phyloP scores from a whole-genome alignment of 2,113 vertebrate species.

The Cottus gobio region DNA sequence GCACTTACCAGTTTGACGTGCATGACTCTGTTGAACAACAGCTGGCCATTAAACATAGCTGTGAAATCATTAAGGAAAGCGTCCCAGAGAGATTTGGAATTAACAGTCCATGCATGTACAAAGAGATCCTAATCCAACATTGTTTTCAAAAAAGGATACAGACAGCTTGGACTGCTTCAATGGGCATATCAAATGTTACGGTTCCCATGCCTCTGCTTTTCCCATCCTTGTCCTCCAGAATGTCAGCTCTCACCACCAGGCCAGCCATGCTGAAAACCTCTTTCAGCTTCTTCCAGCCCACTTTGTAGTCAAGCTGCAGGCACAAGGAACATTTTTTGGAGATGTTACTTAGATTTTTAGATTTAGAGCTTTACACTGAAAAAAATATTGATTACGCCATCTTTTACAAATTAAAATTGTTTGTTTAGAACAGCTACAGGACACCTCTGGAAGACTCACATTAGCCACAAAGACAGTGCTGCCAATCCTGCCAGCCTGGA shows the following conservation, averaged over 20 bases:
- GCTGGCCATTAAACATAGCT: constrained; percentile 98
- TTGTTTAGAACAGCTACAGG: no score
- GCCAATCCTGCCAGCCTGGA: constrained; percentile 95
- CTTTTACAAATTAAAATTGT: no score
- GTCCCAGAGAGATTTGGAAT: not conserved
- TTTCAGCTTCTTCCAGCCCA: constrained; percentile 99
- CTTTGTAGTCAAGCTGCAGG: constrained; percentile 95
- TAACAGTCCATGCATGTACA: not conserved
- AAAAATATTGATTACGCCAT: no score
- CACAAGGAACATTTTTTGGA: not conserved
- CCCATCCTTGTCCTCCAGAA: constrained; percentile 97
- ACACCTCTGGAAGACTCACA: constrained; percentile 79
- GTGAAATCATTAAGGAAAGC: constrained; percentile 81
- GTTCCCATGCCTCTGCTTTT: constrained; percentile 97
- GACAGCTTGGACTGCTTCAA: constrained; percentile 97
- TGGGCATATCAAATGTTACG: constrained; percentile 94
- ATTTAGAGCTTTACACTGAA: no score
- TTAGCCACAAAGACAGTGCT: constrained; percentile 97
- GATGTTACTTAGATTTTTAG: no score
- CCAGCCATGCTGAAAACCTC: constrained; percentile 98
- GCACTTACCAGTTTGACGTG: constrained; percentile 96
- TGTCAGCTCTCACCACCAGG: constrained; percentile 91
- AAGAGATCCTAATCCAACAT: not conserved
- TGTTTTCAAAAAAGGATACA: constrained; percentile 90
- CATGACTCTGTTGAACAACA: constrained; percentile 97